These are phyloP conservation scores for Chaenodraco wilsoni DNA, from an alignment of 2,797 vertebrate genomes.

Conservation along the genomic window DNA sequence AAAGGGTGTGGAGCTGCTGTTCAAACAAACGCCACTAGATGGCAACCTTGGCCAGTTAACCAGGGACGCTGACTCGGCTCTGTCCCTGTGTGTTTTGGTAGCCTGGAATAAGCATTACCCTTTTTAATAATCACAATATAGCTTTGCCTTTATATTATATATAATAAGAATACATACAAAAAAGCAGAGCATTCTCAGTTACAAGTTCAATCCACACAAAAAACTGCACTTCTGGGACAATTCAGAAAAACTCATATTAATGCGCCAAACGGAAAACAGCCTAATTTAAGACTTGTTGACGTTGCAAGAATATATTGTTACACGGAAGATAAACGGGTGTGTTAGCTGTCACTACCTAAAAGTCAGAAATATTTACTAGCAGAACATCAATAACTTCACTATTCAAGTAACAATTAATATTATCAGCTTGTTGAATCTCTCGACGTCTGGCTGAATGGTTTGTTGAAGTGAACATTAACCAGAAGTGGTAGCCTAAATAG, in stretches of 20 bases:
- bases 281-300: no score
- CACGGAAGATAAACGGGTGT: slow-evolving; percentile 8
- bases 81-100: not conserved
- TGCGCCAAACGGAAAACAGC: slow-evolving; percentile 12
- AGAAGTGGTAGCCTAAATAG: not conserved
- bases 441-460: not conserved
- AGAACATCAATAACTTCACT: no score
- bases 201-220: no score
- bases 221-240: not conserved
- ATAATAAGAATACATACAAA: fast-evolving
- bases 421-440: not conserved
- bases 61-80: not conserved
- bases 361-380: no score
- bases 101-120: not conserved
- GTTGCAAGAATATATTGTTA: slow-evolving; percentile 10
- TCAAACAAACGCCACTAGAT: slow-evolving; percentile 29
- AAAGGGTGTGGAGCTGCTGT: not conserved
- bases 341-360: not conserved
- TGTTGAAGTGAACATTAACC: not conserved
- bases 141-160: not conserved
- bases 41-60: slow-evolving; percentile 14
- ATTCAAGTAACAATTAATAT: not conserved
- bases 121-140: not conserved
- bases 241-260: slow-evolving; percentile 25
- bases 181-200: not conserved